A percentile compares a stretch with the other conserved stretches of the same genome.
Conservation (phyloP, 2,888 invertebrate species). For the Pherbina coryleti region DNA sequence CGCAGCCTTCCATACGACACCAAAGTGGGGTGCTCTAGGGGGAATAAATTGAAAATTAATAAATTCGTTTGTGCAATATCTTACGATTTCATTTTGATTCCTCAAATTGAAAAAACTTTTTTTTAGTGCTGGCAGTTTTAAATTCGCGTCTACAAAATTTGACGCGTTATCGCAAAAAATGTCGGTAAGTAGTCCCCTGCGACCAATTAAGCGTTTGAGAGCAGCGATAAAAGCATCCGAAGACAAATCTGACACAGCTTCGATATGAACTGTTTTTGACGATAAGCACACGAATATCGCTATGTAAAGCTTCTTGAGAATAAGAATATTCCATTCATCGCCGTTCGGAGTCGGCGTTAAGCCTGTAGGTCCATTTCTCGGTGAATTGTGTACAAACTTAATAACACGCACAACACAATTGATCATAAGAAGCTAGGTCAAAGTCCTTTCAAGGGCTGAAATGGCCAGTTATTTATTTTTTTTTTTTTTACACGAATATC, state of each 20-base stretch:
- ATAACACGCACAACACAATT: too few species aligned
- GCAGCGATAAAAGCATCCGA: constrained; percentile 42
- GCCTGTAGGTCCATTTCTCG: too few species aligned
- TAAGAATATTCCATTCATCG: constrained; percentile 29
- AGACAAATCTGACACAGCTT: constrained; percentile 41
- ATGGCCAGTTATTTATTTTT: too few species aligned
- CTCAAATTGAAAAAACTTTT: neutral
- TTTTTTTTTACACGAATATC: too few species aligned
- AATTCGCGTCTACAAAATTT: neutral
- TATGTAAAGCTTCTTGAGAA: constrained; percentile 35
- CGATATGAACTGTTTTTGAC: constrained; percentile 43
- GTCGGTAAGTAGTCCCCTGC: constrained; percentile 9
- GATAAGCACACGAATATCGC: neutral
- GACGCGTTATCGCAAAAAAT: constrained; percentile 25
- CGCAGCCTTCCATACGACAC: constrained; percentile 21
- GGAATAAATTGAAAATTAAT: constrained; percentile 38
- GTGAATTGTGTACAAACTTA: too few species aligned
- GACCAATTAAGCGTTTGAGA: neutral
- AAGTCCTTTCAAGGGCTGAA: too few species aligned
- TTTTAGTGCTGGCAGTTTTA: neutral
- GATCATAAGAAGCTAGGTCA: too few species aligned
- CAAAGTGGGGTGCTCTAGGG: constrained; percentile 42
- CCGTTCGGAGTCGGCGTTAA: too few species aligned
- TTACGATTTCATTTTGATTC: constrained; percentile 13
- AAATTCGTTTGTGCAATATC: constrained; percentile 29